Base-by-base conservation (phyloP, 1,140 invertebrate species). In the Leptestheria dahalacensis region DNA sequence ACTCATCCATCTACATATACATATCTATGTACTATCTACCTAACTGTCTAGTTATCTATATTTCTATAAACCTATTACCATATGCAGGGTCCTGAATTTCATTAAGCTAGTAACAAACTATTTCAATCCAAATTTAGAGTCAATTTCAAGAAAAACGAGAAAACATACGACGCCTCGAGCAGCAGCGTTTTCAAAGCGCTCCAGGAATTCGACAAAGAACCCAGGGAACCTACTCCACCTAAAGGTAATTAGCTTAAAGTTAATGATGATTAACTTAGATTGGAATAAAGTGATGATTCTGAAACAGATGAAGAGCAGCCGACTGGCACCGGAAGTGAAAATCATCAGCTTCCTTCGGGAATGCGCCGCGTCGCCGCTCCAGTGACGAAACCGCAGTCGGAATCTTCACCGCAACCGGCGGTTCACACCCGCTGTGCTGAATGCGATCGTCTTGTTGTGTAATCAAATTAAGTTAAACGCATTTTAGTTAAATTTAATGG, bases 101-200 rank as follows among this genome's bases (percentile, higher is more conserved):
- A n/a, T n/a, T n/a, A n/a, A n/a, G n/a, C n/a, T n/a, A n/a, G n/a
- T n/a, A n/a, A n/a, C n/a, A 41, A 41, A 9, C 33, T 41, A 15
- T 41, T 41, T 41, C 6, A 9, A 41, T 41, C 15, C 33, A 41
- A 9, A 9, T 41, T 41, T 73, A 93, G 91, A 61, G 89, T 93
- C 6, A 93, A 95, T 73, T 95, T 95, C 73, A 93, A 92, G 80
- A 93, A 93, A 73, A 91, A 92, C 69, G 90, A 93, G 71, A 89
- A 85, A 70, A 81, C 82, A 57, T 92, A 90, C 74, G 84, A 89
- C 68, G 79, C 84, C 9, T 81, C 83, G 64, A 87, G 88, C 65
- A 93, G 89, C 65, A 89, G 89, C 66, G 91, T 94, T 2, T 87
- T 91, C 71, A 89, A 88, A 73, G 89, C 92, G 79, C 80, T 95